These are phyloP conservation scores for Cenopis cana DNA, from an alignment of 2,888 invertebrate genomes.

Conservation along the genomic window DNA sequence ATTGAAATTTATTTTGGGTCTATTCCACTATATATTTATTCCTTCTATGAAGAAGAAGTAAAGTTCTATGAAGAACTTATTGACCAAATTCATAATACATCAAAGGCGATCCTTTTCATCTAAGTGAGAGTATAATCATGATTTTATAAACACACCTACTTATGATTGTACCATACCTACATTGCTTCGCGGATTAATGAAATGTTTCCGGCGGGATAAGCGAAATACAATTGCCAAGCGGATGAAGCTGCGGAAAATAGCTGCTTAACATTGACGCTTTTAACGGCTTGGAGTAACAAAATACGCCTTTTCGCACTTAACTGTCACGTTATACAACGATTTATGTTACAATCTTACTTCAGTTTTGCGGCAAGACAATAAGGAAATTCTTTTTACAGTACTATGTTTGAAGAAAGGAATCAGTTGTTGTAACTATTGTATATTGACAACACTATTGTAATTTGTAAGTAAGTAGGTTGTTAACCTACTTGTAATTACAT, in stretches of 20 bases:
- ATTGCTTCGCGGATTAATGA: neutral
- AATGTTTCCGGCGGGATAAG: constrained; percentile 5
- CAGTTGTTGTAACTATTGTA: neutral
- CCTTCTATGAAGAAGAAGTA: too few species aligned
- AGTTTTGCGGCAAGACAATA: constrained; percentile 8
- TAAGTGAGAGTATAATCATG: neutral
- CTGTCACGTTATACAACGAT: constrained; percentile 31
- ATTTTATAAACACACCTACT: neutral
- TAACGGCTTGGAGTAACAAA: constrained; percentile 17
- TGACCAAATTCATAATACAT: too few species aligned
- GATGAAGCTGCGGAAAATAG: constrained; percentile 22
- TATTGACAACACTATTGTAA: neutral
- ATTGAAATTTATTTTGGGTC: neutral
- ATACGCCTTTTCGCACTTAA: constrained; percentile 22
- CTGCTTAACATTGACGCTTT: constrained; percentile 28
- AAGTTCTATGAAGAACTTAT: too few species aligned
- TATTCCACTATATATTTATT: too few species aligned
- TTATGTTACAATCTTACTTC: constrained; percentile 20
- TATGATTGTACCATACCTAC: constrained; percentile 2
- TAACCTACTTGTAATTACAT: too few species aligned
- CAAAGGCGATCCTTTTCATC: too few species aligned
- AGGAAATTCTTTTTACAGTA: constrained; percentile 12
- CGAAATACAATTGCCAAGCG: constrained; percentile 2
- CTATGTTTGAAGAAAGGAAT: constrained; percentile 13
- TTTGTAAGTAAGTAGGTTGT: neutral